Evolutionary conservation across 2,797 vertebrate species (phyloP).

Genomic region (Enteromius paludinosus): DNA sequence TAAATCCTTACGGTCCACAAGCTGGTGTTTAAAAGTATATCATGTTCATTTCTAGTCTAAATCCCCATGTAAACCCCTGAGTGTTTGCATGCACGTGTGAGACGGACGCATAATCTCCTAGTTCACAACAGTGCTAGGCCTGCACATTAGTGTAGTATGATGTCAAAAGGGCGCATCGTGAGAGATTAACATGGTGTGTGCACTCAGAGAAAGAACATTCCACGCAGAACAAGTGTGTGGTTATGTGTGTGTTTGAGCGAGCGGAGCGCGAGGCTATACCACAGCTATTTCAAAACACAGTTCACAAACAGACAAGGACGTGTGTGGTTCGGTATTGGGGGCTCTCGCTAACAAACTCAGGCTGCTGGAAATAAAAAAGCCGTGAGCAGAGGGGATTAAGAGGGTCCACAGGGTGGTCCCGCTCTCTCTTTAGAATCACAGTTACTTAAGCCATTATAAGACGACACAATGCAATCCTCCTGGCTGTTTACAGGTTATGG

Average conservation of each 20-base stretch:
- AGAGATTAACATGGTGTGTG: slow-evolving; percentile 70
- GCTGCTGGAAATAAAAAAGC: slow-evolving; percentile 22
- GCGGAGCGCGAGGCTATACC: slow-evolving; percentile 12
- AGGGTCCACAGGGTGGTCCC: slow-evolving; percentile 15
- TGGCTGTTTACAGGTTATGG: slow-evolving; percentile 25
- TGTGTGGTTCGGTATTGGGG: slow-evolving; percentile 27
- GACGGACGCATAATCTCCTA: slow-evolving; percentile 28
- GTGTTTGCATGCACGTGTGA: slow-evolving; percentile 44
- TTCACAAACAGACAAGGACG: slow-evolving; percentile 24
- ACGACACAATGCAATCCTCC: slow-evolving; percentile 16
- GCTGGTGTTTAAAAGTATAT: not conserved
- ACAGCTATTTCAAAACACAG: slow-evolving; percentile 57
- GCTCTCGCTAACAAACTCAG: not conserved
- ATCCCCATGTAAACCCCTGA: slow-evolving; percentile 33
- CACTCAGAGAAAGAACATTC: slow-evolving; percentile 49
- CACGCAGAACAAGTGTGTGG: not conserved
- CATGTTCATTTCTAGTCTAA: slow-evolving; percentile 51
- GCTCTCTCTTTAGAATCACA: slow-evolving; percentile 3
- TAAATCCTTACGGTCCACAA: not conserved
- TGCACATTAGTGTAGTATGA: slow-evolving; percentile 70
- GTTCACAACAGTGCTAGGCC: slow-evolving; percentile 58
- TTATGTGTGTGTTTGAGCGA: not conserved
- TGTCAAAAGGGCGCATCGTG: slow-evolving; percentile 72
- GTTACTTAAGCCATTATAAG: slow-evolving; percentile 26
- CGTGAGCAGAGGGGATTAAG: slow-evolving; percentile 11